These are phyloP conservation scores for Siniperca knerii DNA, from an alignment of 2,113 vertebrate genomes.

Conservation along the genomic window DNA sequence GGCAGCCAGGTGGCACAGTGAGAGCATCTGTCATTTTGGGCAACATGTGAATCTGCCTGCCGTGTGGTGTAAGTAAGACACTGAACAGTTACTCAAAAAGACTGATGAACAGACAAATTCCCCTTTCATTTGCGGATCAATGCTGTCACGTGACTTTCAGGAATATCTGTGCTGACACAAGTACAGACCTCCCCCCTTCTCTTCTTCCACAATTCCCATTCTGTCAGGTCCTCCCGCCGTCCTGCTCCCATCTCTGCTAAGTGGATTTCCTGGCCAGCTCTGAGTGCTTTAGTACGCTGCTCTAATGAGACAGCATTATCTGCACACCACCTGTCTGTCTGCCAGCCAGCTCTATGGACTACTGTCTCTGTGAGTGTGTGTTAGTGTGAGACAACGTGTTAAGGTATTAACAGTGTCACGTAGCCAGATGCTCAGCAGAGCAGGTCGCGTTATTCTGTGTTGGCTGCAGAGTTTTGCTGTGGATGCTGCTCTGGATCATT, in stretches of 20 bases:
- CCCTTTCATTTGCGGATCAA: constrained; percentile 39
- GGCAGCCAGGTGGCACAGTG: not conserved
- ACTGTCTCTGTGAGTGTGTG: constrained; percentile 11
- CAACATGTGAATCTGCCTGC: not conserved
- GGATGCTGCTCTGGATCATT: constrained; percentile 24
- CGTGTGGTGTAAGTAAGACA: not conserved
- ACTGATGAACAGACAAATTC: not conserved
- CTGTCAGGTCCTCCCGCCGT: constrained; percentile 19
- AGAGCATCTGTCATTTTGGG: constrained; percentile 4
- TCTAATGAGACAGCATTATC: constrained; percentile 74
- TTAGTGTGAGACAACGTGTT: constrained; percentile 5
- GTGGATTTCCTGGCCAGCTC: constrained; percentile 76
- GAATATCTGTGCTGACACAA: constrained; percentile 21
- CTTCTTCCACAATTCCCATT: constrained; percentile 5
- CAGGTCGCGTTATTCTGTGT: constrained; percentile 2
- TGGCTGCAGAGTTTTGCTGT: not conserved
- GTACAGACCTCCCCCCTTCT: not conserved
- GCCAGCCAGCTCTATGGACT: not conserved
- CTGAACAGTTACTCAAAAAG: not conserved
- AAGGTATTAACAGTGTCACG: constrained; percentile 17
- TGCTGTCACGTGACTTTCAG: constrained; percentile 59
- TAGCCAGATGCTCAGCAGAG: constrained; percentile 5
- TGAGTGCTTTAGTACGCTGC: constrained; percentile 71
- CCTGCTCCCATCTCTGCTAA: constrained; percentile 61
- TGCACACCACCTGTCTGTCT: constrained; percentile 62